These are phyloP conservation scores for Muscicapa striata DNA, from an alignment of 2,797 vertebrate genomes.

Conservation along the genomic window DNA sequence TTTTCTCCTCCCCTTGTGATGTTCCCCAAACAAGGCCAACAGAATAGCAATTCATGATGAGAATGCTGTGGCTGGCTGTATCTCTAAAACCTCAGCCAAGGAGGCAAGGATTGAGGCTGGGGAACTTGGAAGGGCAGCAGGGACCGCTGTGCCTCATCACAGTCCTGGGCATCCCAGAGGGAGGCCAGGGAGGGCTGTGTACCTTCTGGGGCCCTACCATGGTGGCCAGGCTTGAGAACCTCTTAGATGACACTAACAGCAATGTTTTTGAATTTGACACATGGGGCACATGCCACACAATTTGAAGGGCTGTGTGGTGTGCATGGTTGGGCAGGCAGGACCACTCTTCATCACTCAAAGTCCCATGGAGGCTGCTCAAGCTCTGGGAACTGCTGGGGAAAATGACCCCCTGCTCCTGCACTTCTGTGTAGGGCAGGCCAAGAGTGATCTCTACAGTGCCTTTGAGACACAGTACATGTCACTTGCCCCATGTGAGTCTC, in stretches of 20 bases:
- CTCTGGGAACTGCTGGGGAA: neutral
- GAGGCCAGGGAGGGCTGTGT: neutral
- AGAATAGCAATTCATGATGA: neutral
- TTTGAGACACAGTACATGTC: neutral
- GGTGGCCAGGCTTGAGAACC: neutral
- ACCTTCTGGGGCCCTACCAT: neutral
- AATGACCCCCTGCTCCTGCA: neutral
- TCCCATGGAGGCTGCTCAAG: neutral
- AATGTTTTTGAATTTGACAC: neutral
- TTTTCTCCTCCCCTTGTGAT: neutral
- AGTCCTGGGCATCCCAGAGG: neutral
- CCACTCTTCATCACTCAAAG: neutral
- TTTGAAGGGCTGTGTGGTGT: fast-evolving
- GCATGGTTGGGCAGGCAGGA: neutral
- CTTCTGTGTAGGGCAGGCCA: neutral
- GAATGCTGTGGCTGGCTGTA: neutral
- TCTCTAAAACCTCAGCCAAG: neutral
- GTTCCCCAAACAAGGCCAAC: neutral
- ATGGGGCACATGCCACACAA: fast-evolving
- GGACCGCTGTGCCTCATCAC: neutral
- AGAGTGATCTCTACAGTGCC: neutral
- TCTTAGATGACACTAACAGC: neutral
- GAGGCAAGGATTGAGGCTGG: neutral
- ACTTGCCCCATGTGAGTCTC: neutral
- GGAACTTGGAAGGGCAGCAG: neutral